A percentile compares a stretch with the other conserved stretches of the same genome.
Conservation (phyloP, 2,888 invertebrate species). For the Melinopterus prodromus region DNA sequence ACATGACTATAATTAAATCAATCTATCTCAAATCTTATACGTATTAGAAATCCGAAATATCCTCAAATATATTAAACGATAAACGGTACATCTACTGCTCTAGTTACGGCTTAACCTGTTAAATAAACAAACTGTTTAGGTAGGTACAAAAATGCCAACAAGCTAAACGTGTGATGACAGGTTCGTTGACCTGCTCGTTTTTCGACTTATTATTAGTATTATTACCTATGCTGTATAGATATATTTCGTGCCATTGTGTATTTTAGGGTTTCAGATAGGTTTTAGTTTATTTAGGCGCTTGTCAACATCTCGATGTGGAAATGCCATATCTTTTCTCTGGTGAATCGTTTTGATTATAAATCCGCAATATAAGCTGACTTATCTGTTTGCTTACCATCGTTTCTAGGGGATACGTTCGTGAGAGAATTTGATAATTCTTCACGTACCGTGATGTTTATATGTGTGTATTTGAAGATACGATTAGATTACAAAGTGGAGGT, state of each 20-base stretch:
- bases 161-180: not conserved
- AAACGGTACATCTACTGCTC: not conserved
- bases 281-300: not conserved
- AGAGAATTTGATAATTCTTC: not conserved
- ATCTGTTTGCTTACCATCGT: not conserved
- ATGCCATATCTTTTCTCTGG: not conserved
- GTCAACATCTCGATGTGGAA: not conserved
- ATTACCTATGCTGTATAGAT: not conserved
- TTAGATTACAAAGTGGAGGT: not conserved
- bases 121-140: constrained; percentile 4
- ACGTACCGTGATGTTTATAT: not conserved
- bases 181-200: not conserved
- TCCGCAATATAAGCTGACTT: not conserved
- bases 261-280: not conserved
- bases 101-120: not conserved
- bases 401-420: not conserved
- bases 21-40: not conserved
- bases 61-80: not conserved
- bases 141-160: not conserved
- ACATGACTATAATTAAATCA: too few species aligned
- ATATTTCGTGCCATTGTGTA: not conserved
- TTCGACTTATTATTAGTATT: not conserved
- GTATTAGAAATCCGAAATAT: not conserved
- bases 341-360: not conserved
- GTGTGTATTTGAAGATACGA: not conserved